Conservation (phyloP, 2,888 invertebrate genomes). For the Coenonympha glycerion region DNA sequence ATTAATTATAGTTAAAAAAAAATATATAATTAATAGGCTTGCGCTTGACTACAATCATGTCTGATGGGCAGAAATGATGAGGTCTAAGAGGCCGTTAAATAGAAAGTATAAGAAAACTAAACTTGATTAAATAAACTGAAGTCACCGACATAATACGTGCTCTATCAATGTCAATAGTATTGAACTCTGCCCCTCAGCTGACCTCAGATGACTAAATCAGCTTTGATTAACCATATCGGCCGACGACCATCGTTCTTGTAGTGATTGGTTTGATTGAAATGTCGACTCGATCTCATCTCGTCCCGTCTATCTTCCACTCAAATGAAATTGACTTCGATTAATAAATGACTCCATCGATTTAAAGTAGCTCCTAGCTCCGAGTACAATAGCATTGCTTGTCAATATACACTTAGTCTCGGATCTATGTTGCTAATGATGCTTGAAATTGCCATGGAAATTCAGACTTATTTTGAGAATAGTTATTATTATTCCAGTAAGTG, state of each 20-base stretch:
- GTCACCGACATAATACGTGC: conserved; percentile 15
- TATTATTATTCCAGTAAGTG: no score
- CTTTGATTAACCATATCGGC: conserved; percentile 26
- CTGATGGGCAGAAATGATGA: no score
- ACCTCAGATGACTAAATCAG: conserved; percentile 25
- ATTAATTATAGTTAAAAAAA: no score
- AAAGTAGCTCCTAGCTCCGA: not conserved
- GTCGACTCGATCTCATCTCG: conserved; percentile 12
- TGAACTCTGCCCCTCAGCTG: conserved; percentile 35
- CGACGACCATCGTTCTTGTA: conserved; percentile 6
- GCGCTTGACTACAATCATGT: no score
- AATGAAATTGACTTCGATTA: conserved; percentile 14
- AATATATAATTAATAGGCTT: no score
- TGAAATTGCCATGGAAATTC: no score
- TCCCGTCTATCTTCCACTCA: conserved; percentile 14
- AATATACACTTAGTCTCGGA: no score
- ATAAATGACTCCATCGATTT: not conserved
- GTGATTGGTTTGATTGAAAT: conserved; percentile 23
- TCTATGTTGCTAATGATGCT: no score
- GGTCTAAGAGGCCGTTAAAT: no score
- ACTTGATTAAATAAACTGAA: not conserved
- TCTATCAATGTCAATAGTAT: conserved; percentile 39
- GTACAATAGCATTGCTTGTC: no score
- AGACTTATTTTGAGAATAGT: no score
- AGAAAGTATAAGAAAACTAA: not conserved